Evolutionary conservation across 2,888 invertebrate species (phyloP).

Genomic region (Geophilus truncorum): DNA sequence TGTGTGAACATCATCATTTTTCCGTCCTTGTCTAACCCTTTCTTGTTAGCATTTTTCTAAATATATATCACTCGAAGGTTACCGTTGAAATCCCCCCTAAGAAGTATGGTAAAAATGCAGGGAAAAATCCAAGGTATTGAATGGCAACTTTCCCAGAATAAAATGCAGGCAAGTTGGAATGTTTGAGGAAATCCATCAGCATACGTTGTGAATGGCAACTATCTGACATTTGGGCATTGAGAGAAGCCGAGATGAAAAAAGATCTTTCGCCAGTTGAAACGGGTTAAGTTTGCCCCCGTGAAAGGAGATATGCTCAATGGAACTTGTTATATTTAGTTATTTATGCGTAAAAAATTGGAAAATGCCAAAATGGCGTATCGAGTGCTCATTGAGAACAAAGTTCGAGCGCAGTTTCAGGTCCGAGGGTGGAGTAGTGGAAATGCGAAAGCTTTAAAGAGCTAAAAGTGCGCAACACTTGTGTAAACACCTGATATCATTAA

Average conservation of each 20-base stretch:
- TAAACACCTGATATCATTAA: not conserved
- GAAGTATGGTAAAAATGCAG: not conserved
- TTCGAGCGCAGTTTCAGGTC: not conserved
- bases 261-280: not conserved
- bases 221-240: not conserved
- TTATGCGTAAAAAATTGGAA: not conserved
- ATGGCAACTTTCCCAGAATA: not conserved
- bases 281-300: not conserved
- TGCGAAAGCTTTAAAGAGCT: not conserved
- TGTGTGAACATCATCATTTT: too few species aligned
- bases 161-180: not conserved
- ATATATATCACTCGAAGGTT: too few species aligned
- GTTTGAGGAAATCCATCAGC: not conserved
- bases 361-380: too few species aligned
- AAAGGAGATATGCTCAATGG: not conserved
- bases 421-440: not conserved
- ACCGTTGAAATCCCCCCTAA: too few species aligned
- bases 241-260: not conserved
- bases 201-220: conserved; percentile 3
- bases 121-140: conserved; percentile 4
- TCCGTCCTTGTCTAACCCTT: too few species aligned
- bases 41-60: too few species aligned
- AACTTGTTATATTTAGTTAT: not conserved
- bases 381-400: too few species aligned
- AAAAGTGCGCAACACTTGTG: not conserved